Conservation (phyloP, 2,113 vertebrate genomes). For the Hymenochirus boettgeri region DNA sequence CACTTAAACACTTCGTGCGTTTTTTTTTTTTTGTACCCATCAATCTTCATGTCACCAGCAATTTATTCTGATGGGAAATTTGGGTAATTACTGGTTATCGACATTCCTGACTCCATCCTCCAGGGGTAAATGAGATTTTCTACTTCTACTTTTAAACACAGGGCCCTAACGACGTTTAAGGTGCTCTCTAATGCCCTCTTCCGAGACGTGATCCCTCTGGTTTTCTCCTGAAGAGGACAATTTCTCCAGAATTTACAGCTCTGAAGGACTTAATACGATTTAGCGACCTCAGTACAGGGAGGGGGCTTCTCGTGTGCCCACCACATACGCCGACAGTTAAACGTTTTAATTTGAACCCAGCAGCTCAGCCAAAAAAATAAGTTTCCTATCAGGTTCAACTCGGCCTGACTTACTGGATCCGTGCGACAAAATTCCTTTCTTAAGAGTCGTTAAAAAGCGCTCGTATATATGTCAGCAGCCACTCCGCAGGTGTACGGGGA, state of each 20-base stretch:
- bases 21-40: too few species aligned
- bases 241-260: conserved; percentile 53
- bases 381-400: conserved; percentile 8
- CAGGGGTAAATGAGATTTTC: conserved; percentile 54
- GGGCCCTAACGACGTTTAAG: conserved; percentile 50
- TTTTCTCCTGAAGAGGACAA: conserved; percentile 52
- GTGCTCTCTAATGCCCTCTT: conserved; percentile 51
- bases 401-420: conserved; percentile 14
- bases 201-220: conserved; percentile 46
- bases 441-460: conserved; percentile 27
- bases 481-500: conserved; percentile 3
- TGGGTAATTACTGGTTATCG: conserved; percentile 58
- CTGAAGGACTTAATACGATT: conserved; percentile 41
- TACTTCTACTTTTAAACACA: too few species aligned
- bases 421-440: conserved; percentile 21
- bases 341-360: conserved; percentile 44
- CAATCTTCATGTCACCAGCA: too few species aligned
- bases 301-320: conserved; percentile 30
- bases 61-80: too few species aligned
- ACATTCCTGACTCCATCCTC: conserved; percentile 48
- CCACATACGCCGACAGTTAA: conserved; percentile 32
- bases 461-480: conserved; percentile 29
- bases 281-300: neutral
- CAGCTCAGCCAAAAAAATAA: too few species aligned
- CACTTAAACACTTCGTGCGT: too few species aligned